phyloP scores from a whole-genome alignment of 2,888 invertebrate genomes.

The Oxyteleia sp. region DNA sequence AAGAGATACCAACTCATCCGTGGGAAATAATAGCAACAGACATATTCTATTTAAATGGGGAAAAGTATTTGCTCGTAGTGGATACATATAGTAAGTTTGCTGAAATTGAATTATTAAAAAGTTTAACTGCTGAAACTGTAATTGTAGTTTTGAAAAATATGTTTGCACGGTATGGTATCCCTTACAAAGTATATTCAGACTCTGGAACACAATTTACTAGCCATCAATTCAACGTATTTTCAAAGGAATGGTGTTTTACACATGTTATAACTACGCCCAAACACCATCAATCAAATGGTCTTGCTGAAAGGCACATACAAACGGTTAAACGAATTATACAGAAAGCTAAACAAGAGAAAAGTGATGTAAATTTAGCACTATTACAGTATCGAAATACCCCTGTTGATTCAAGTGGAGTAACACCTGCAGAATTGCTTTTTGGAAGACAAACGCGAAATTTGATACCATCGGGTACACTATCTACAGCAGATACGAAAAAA shows the following conservation, averaged over 20 bases:
- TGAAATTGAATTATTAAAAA: slow-evolving; percentile 10
- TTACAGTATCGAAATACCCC: slow-evolving; percentile 72
- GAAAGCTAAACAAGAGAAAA: slow-evolving; percentile 36
- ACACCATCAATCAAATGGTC: slow-evolving; percentile 52
- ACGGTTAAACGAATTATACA: slow-evolving; percentile 59
- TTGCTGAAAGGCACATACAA: slow-evolving; percentile 60
- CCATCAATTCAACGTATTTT: slow-evolving; percentile 39
- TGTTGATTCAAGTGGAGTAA: slow-evolving; percentile 46
- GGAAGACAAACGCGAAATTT: background rate
- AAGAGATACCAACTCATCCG: slow-evolving; percentile 60
- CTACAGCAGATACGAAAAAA: background rate
- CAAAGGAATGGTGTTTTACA: slow-evolving; percentile 55
- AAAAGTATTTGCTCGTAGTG: slow-evolving; percentile 74
- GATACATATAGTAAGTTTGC: slow-evolving; percentile 72
- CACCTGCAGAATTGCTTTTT: slow-evolving; percentile 65
- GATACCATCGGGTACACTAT: background rate
- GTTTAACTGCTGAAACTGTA: slow-evolving; percentile 26
- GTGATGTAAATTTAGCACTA: slow-evolving; percentile 62
- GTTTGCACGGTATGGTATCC: slow-evolving; percentile 63
- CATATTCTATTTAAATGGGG: slow-evolving; percentile 62
- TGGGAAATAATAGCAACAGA: slow-evolving; percentile 67
- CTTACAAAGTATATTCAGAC: slow-evolving; percentile 59
- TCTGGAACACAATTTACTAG: slow-evolving; percentile 57
- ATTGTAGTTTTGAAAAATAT: slow-evolving; percentile 50
- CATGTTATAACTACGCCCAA: slow-evolving; percentile 45